These are phyloP conservation scores for Eclectus roratus DNA, from an alignment of 2,113 vertebrate genomes.

Conservation along the genomic window DNA sequence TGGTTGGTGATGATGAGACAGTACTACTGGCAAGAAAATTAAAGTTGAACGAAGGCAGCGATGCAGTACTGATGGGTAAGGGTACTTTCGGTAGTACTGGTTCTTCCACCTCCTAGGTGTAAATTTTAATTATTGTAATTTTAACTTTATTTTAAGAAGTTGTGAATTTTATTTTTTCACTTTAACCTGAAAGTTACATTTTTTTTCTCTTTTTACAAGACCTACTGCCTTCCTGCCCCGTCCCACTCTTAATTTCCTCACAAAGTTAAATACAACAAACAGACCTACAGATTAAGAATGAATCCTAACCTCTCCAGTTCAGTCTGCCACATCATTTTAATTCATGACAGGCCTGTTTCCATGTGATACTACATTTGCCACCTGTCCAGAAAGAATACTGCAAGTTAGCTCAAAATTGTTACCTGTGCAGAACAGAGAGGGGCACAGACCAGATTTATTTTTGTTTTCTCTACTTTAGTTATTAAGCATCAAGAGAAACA, in stretches of 20 bases:
- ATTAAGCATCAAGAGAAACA: neutral
- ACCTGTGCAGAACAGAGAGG: neutral
- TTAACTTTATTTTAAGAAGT: neutral
- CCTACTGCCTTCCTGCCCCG: neutral
- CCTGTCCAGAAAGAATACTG: neutral
- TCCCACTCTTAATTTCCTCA: neutral
- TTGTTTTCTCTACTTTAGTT: neutral
- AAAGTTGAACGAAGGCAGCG: constrained; percentile 89
- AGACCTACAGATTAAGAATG: neutral
- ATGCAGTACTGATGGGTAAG: constrained; percentile 83
- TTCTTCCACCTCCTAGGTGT: constrained; percentile 76
- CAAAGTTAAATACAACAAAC: neutral
- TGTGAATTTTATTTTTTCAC: neutral
- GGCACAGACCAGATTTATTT: neutral
- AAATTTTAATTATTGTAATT: neutral
- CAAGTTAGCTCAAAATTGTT: neutral
- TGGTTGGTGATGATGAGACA: constrained; percentile 49
- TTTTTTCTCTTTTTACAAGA: neutral
- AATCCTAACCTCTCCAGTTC: neutral
- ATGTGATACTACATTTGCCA: rapidly evolving
- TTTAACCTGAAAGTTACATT: neutral
- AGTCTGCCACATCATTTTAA: neutral
- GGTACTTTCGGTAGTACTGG: constrained; percentile 84
- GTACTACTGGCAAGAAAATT: constrained; percentile 67
- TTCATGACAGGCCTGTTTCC: neutral